phyloP scores from a whole-genome alignment of 2,888 invertebrate genomes.

The Drosophila trichaetosa region DNA sequence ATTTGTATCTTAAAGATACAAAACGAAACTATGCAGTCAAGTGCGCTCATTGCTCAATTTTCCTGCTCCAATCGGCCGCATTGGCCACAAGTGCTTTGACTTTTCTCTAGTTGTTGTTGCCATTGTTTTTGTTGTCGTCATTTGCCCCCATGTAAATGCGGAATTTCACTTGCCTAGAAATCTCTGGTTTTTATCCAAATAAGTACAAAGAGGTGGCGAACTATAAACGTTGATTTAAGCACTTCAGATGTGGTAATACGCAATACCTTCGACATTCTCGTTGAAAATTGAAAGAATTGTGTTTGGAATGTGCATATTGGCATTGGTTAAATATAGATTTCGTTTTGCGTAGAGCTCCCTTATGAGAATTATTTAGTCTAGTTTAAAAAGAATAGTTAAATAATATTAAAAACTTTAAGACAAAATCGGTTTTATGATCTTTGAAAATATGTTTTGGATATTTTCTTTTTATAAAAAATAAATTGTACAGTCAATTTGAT shows the following conservation, averaged over 20 bases:
- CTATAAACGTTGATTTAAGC: constrained; percentile 31
- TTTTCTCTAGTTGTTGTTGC: constrained; percentile 33
- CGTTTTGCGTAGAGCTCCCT: rapidly evolving
- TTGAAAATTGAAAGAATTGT: constrained; percentile 9
- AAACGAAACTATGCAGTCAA: constrained; percentile 58
- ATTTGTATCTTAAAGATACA: constrained; percentile 61
- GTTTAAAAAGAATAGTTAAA: background rate
- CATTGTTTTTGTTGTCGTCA: constrained; percentile 13
- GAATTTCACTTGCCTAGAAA: constrained; percentile 57
- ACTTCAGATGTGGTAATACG: constrained; percentile 33
- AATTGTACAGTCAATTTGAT: background rate
- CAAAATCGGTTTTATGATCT: background rate
- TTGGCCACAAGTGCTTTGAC: constrained; percentile 53
- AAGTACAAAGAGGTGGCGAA: constrained; percentile 29
- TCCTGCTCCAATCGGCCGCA: constrained; percentile 61
- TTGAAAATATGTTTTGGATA: background rate
- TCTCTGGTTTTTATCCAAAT: constrained; percentile 39
- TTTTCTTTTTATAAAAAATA: background rate
- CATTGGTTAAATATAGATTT: background rate
- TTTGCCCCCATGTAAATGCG: constrained; percentile 43
- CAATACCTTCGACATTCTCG: constrained; percentile 1
- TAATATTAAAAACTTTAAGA: background rate
- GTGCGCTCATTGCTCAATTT: constrained; percentile 71
- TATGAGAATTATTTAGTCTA: background rate
- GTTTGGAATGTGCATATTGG: background rate